Conservation (phyloP, 2,888 invertebrate species). For the Phragmatobia fuliginosa region DNA sequence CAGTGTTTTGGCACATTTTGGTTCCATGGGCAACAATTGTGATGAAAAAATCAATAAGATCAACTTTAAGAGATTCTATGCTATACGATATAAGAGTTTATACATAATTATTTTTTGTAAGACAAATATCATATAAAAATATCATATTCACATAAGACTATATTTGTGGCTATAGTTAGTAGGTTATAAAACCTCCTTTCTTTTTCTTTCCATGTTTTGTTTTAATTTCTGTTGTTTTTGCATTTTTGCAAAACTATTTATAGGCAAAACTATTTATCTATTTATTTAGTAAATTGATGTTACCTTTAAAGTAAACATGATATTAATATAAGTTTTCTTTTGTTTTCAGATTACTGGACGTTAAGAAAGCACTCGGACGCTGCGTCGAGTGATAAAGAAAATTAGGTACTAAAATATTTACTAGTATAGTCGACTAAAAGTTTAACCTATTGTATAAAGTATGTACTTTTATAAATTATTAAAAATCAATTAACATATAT, state of each 20-base stretch:
- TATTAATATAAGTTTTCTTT: slow-evolving; percentile 43
- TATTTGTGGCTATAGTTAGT: neutral
- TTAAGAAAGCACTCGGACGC: slow-evolving; percentile 79
- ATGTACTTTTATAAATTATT: slow-evolving; percentile 52
- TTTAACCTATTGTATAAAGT: slow-evolving; percentile 47
- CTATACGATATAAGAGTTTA: no score
- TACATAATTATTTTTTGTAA: neutral
- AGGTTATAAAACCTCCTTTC: neutral
- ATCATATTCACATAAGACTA: neutral
- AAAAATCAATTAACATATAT: slow-evolving; percentile 54
- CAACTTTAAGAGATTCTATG: no score
- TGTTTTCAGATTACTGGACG: slow-evolving; percentile 85
- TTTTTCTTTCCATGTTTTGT: neutral
- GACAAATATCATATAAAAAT: neutral
- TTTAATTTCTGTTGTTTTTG: neutral
- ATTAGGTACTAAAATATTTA: slow-evolving; percentile 56
- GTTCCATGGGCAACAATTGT: no score
- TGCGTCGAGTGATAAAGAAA: slow-evolving; percentile 81
- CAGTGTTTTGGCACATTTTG: no score
- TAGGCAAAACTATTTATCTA: no score
- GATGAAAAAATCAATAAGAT: no score
- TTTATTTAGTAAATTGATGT: neutral
- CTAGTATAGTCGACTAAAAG: slow-evolving; percentile 39
- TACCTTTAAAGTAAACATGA: neutral
- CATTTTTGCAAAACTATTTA: neutral